Conservation (phyloP, 2,113 vertebrate genomes). For the Glareola pratincola region DNA sequence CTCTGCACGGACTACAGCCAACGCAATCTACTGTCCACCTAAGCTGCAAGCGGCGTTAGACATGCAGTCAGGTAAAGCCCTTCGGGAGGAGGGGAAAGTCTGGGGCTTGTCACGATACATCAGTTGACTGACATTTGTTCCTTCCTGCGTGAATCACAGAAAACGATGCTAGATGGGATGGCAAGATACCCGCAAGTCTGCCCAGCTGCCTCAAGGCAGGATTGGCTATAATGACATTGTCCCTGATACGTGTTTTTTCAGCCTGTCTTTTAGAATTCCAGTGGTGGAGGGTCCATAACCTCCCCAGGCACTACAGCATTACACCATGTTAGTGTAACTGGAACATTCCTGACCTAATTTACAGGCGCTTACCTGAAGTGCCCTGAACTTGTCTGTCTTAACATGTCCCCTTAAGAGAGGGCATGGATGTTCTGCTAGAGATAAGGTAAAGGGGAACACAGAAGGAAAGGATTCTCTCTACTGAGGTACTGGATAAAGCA, state of each 20-base stretch:
- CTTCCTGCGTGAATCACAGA: not conserved
- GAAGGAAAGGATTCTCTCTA: not conserved
- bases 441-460: not conserved
- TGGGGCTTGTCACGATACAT: rapidly evolving
- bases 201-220: not conserved
- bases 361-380: not conserved
- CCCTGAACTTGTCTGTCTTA: not conserved
- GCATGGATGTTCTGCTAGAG: not conserved
- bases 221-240: not conserved
- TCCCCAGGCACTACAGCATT: not conserved
- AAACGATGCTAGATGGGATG: not conserved
- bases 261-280: not conserved
- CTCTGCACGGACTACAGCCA: constrained; percentile 96
- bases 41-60: constrained; percentile 97
- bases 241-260: not conserved
- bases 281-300: not conserved
- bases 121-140: rapidly evolving
- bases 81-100: rapidly evolving
- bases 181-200: not conserved
- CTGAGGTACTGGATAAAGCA: not conserved
- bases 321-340: not conserved
- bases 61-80: constrained; percentile 93
- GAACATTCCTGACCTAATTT: not conserved
- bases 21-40: constrained; percentile 97
- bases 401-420: not conserved